phyloP scores from a whole-genome alignment of 2,113 vertebrate genomes.

The Apteryx mantelli region DNA sequence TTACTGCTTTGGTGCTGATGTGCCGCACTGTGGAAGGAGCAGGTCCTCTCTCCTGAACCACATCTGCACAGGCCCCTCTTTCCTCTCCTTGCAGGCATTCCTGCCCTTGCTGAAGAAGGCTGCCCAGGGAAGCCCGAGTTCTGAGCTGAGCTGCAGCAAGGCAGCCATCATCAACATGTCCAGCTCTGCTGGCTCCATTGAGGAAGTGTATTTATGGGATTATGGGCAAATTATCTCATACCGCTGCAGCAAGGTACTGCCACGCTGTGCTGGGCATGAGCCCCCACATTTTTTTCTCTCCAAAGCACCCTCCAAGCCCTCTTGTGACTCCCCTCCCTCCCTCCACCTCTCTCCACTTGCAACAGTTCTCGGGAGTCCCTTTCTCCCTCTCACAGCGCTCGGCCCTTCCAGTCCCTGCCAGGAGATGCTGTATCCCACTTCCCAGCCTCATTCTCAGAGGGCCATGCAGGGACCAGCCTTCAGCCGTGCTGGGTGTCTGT shows the following conservation, averaged over 20 bases:
- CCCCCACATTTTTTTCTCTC: not conserved
- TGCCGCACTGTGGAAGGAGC: not conserved
- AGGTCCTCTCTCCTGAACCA: not conserved
- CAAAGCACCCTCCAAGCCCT: fast-evolving
- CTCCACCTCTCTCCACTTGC: not conserved
- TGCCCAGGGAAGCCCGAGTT: not conserved
- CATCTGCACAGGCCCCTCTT: fast-evolving
- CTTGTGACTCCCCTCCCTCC: too few species aligned
- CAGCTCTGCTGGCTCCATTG: conserved; percentile 38
- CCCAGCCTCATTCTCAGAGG: not conserved
- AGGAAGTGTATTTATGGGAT: not conserved
- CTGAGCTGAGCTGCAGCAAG: conserved; percentile 14
- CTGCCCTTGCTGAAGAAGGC: conserved; percentile 49
- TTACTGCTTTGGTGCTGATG: too few species aligned
- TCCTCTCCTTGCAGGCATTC: not conserved
- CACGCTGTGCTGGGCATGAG: fast-evolving
- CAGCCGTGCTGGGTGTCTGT: fast-evolving
- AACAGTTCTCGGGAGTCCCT: not conserved
- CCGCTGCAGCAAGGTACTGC: conserved; percentile 61
- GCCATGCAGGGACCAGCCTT: not conserved
- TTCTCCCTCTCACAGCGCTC: not conserved
- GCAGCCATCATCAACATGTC: conserved; percentile 60
- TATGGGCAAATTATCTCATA: not conserved
- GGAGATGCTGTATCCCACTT: too few species aligned
- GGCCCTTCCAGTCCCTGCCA: too few species aligned